A percentile compares a stretch with the other conserved stretches of the same genome.
Evolutionary conservation across 2,113 vertebrate species (phyloP).

Genomic region (Meriones unguiculatus): DNA sequence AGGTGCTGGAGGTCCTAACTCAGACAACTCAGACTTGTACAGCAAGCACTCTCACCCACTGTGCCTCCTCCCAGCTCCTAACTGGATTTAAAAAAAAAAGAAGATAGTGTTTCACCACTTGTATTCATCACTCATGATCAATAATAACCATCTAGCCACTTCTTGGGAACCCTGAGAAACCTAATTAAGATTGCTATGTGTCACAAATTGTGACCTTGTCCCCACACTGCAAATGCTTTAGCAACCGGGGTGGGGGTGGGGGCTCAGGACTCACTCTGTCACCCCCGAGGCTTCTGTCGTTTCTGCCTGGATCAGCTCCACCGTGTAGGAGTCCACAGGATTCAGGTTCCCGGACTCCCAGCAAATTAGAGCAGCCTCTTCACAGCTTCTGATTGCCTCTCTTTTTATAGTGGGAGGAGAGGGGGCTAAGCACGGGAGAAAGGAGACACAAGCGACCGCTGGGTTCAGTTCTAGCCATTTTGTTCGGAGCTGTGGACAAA

Average conservation of each 20-base stretch:
- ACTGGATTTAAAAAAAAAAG: not conserved
- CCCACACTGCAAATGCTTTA: not conserved
- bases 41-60: not conserved
- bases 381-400: slow-evolving; percentile 90
- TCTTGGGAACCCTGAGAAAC: not conserved
- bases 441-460: not conserved
- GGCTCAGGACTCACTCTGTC: slow-evolving; percentile 86
- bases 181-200: not conserved
- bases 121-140: not conserved
- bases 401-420: slow-evolving; percentile 90
- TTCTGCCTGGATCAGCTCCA: slow-evolving; percentile 91
- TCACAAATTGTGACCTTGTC: not conserved
- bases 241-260: not conserved
- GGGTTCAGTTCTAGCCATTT: not conserved
- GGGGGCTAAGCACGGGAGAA: slow-evolving; percentile 88
- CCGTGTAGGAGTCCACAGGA: slow-evolving; percentile 95
- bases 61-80: not conserved
- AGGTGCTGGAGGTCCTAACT: not conserved
- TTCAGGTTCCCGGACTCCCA: slow-evolving; percentile 95
- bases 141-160: not conserved
- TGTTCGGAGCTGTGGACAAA: not conserved
- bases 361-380: slow-evolving; percentile 92
- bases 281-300: slow-evolving; percentile 64
- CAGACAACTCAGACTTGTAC: not conserved
- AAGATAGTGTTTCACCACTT: not conserved